Evolutionary conservation across 2,888 invertebrate genomes (phyloP), one percentile per base, ranked within the genome.

Genomic region (Cheilosia variabilis): DNA sequence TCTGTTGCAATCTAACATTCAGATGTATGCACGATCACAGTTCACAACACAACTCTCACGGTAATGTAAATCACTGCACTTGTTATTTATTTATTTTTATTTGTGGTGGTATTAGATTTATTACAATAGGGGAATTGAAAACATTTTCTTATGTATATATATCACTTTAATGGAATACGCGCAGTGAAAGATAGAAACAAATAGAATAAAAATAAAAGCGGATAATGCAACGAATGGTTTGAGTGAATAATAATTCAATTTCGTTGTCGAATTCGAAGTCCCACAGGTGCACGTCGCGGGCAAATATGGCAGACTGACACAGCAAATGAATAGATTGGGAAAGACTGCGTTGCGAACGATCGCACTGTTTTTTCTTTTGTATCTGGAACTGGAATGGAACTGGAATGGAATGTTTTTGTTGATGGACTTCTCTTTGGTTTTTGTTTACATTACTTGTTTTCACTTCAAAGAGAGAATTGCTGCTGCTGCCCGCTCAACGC

Each of bases 231-330:
- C 55, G 62, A 66, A 66, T 53, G 31, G 31, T 65, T 66, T 53
- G 37, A 43, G 15, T 47, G 31, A 31, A 7, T n/a, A 58, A 50
- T 76, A 57, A 19, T 47, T 47, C 9, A 47, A 31, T 57, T 79
- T 80, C 75, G 80, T 52, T 31, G 80, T 84, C 80, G 84, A 60
- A 55, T 71, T 84, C 84, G 80, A 65, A 71, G 60, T 71, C 50
- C 62, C 34, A 84, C 84, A 84, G 66, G 65, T 84, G 80, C 65
- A 73, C 80, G 69, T 69, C 80, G 75, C 84, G 73, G 65, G 47
- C 69, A 50, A 84, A 75, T 1, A 37, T 37, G 63, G 52, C 66
- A 84, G 63, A 84, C 84, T 84, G 65, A 69, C 62, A 47, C 58
- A 69, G 55, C 66, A 78, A 73, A 52, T 78, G 78, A 69, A 75